Conservation (phyloP, 2,113 vertebrate genomes). For the Hippocampus guttulatus region DNA sequence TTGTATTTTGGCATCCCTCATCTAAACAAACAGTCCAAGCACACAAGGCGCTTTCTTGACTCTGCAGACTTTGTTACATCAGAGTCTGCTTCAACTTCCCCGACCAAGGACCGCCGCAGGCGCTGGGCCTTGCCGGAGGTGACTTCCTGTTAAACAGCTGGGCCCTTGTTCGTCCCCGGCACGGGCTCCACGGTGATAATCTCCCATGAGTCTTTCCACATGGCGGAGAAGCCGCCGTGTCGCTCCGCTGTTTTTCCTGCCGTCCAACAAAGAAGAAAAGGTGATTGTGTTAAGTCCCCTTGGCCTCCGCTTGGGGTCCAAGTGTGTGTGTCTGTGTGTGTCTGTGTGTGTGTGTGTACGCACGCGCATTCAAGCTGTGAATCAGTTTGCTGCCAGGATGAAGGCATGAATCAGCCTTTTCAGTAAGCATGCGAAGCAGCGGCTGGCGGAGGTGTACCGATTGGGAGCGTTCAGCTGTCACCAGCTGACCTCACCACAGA, state of each 20-base stretch:
- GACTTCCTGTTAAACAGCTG: conserved; percentile 74
- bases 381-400: conserved; percentile 50
- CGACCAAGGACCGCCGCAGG: conserved; percentile 47
- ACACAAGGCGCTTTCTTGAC: conserved; percentile 66
- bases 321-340: conserved; percentile 54
- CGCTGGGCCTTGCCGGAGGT: conserved; percentile 54
- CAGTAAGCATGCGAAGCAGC: conserved; percentile 50
- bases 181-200: conserved; percentile 56
- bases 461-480: conserved; percentile 69
- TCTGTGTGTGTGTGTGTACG: conserved; percentile 25
- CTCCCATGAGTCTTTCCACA: conserved; percentile 70
- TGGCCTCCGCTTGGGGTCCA: conserved; percentile 46
- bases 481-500: conserved; percentile 69
- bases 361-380: conserved; percentile 34
- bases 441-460: conserved; percentile 61
- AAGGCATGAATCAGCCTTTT: conserved; percentile 72
- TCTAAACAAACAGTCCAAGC: conserved; percentile 31
- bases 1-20: conserved; percentile 8
- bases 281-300: conserved; percentile 65
- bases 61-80: conserved; percentile 52
- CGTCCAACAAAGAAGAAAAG: conserved; percentile 70
- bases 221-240: conserved; percentile 61
- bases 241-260: conserved; percentile 66
- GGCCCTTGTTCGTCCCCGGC: conserved; percentile 56
- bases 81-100: conserved; percentile 53